Conservation (phyloP, 2,888 invertebrate species). For the Cataglyphis livida region DNA sequence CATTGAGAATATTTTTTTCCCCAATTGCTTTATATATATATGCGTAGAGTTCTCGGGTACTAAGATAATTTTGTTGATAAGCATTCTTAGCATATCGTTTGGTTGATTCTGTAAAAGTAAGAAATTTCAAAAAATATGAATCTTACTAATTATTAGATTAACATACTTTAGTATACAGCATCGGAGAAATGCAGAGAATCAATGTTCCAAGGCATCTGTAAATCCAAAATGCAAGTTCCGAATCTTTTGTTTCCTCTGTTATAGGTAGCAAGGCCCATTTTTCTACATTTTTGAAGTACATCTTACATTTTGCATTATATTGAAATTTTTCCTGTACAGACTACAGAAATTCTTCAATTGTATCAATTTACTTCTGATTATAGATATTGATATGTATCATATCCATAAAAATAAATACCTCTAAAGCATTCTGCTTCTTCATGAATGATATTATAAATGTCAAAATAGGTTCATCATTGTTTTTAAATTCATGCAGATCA, state of each 20-base stretch:
- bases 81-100: slow-evolving; percentile 77
- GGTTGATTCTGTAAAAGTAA: slow-evolving; percentile 79
- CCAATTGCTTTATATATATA: slow-evolving; percentile 73
- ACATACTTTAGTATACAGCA: slow-evolving; percentile 80
- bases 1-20: slow-evolving; percentile 82
- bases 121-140: slow-evolving; percentile 7
- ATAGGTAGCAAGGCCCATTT: slow-evolving; percentile 81
- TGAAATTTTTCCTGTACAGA: slow-evolving; percentile 71
- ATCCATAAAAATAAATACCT: slow-evolving; percentile 66
- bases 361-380: slow-evolving; percentile 6
- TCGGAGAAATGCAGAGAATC: slow-evolving; percentile 79
- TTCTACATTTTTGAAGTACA: slow-evolving; percentile 81
- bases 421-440: slow-evolving; percentile 73
- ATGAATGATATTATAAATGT: slow-evolving; percentile 77
- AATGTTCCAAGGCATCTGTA: slow-evolving; percentile 82
- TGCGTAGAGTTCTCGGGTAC: slow-evolving; percentile 77
- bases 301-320: slow-evolving; percentile 76
- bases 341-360: slow-evolving; percentile 56
- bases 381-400: background rate
- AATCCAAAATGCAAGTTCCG: slow-evolving; percentile 78
- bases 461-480: slow-evolving; percentile 77
- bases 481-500: slow-evolving; percentile 76
- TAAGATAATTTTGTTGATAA: slow-evolving; percentile 79
- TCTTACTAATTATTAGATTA: slow-evolving; percentile 15
- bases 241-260: slow-evolving; percentile 79